Conservation (phyloP, 2,888 invertebrate genomes). For the Aphodius granarius region DNA sequence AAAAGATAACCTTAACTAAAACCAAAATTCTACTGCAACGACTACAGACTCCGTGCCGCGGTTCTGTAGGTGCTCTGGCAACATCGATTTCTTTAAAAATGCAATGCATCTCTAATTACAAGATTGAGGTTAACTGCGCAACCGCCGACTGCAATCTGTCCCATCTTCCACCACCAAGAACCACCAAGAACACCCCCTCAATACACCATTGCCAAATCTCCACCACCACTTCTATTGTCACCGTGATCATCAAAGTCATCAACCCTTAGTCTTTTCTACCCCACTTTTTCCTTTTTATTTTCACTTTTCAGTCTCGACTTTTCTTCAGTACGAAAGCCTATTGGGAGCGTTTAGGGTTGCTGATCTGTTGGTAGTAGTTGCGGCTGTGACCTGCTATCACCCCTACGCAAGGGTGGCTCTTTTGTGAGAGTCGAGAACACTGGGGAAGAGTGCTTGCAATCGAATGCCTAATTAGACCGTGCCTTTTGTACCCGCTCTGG, state of each 20-base stretch:
- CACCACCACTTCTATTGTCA: not conserved
- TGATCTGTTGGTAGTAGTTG: not conserved
- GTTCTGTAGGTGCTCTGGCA: conserved; percentile 35
- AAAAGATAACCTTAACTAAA: not conserved
- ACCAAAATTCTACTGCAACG: not conserved
- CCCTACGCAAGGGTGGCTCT: not conserved
- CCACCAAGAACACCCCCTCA: not conserved
- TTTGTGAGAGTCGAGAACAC: not conserved
- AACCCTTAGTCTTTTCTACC: not conserved
- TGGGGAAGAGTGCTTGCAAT: not conserved
- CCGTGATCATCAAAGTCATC: not conserved
- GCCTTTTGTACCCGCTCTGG: not conserved
- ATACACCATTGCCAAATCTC: not conserved
- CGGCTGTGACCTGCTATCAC: not conserved
- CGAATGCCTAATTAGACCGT: not conserved
- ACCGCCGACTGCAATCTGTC: conserved; percentile 29
- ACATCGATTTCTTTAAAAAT: conserved; percentile 53
- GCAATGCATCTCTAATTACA: conserved; percentile 52
- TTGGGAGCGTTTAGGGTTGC: not conserved
- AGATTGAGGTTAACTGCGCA: conserved; percentile 42
- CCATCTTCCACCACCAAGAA: not conserved
- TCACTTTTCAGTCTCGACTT: no score
- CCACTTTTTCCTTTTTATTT: no score
- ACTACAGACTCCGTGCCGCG: conserved; percentile 30
- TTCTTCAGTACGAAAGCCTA: no score